phyloP scores from a whole-genome alignment of 2,113 vertebrate genomes.

The Gymnocephalus cernua region DNA sequence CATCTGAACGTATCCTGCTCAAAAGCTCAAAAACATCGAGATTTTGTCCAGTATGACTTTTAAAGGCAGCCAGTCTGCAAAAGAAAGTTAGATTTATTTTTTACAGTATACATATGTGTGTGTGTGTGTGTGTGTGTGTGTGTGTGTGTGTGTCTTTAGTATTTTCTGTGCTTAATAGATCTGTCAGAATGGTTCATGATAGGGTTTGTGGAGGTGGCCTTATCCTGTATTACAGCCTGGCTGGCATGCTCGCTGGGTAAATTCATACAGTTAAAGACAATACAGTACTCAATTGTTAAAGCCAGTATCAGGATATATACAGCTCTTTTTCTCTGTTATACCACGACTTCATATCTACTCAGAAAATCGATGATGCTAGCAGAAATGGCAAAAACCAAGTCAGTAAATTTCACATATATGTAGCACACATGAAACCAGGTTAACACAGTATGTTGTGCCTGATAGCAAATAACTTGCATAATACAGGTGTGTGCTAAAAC shows the following conservation, averaged over 20 bases:
- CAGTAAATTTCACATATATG: constrained; percentile 15
- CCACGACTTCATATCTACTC: neutral
- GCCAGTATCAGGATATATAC: too few relatives aligned
- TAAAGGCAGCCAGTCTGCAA: neutral
- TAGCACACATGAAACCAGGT: constrained; percentile 44
- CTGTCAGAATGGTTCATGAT: neutral
- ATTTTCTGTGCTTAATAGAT: constrained; percentile 2
- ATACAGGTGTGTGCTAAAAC: constrained; percentile 61
- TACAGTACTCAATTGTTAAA: too few relatives aligned
- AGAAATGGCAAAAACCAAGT: constrained; percentile 5
- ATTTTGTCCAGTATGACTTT: neutral
- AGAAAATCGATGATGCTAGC: constrained; percentile 8
- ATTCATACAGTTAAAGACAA: neutral
- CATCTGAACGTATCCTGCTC: neutral
- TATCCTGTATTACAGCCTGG: neutral
- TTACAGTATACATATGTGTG: neutral
- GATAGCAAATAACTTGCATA: constrained; percentile 24
- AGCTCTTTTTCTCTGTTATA: neutral
- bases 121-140: neutral
- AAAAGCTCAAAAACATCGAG: neutral
- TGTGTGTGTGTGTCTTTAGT: neutral
- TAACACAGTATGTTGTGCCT: constrained; percentile 28
- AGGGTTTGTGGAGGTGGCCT: neutral
- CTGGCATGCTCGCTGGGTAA: neutral
- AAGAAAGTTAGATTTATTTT: neutral